These are phyloP conservation scores for Chamaedrilus cognettii DNA, from an alignment of 2,888 invertebrate species.

Conservation along the genomic window DNA sequence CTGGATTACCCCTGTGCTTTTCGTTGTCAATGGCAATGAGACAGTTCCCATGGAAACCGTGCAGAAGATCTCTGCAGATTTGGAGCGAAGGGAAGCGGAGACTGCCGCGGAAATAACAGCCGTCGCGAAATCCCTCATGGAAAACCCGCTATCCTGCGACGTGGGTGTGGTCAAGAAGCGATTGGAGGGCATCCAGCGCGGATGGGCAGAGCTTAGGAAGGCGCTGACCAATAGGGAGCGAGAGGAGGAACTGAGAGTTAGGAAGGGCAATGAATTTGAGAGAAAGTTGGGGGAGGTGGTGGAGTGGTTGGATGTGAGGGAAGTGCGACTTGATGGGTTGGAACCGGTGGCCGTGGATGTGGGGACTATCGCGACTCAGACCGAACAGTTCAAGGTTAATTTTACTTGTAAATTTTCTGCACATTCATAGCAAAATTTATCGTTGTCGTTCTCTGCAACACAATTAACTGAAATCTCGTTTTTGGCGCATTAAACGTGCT, in stretches of 20 bases:
- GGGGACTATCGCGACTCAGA: constrained; percentile 80
- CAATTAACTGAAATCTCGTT: too few relatives aligned
- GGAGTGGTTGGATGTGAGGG: constrained; percentile 85
- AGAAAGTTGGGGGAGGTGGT: constrained; percentile 77
- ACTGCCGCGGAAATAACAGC: not conserved
- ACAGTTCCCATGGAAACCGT: not conserved
- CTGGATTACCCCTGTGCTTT: constrained; percentile 46
- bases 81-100: not conserved
- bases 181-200: constrained; percentile 71
- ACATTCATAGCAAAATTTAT: too few relatives aligned
- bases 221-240: constrained; percentile 82
- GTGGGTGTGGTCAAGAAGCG: constrained; percentile 42
- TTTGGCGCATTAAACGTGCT: too few relatives aligned
- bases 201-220: constrained; percentile 85
- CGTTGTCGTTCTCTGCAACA: too few relatives aligned
- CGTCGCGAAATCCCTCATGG: not conserved
- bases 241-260: constrained; percentile 79
- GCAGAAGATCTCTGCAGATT: not conserved
- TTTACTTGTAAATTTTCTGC: too few relatives aligned
- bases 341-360: constrained; percentile 86
- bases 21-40: too few relatives aligned
- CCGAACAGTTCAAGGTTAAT: constrained; percentile 59
- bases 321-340: constrained; percentile 74
- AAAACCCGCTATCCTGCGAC: not conserved
- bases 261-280: constrained; percentile 85